Base-by-base conservation (phyloP, 2,888 invertebrate species). In the Digitonthophagus gazella region DNA sequence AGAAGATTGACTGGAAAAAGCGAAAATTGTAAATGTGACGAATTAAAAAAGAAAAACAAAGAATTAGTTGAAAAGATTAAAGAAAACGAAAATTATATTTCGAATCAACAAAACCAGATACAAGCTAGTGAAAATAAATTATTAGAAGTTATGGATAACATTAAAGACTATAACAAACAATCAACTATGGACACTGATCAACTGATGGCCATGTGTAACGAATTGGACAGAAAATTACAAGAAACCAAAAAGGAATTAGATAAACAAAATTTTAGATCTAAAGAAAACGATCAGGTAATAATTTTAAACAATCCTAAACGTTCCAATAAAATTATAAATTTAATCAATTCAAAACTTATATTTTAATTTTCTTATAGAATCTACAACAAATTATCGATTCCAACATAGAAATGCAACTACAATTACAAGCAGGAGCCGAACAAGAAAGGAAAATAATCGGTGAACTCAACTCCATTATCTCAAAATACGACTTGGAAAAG, bases 1-100 rank as follows among this genome's bases (percentile, higher is more conserved):
- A n/a, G 57, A 57, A 57, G 57, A 14, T 15, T 16, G 57, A 5
- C 5, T 57, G n/a, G 69, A 69, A 14, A 16, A 57, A 11, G 44
- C 16, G 16, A 14, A 57, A n/a, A 57, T 15, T 5, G 57, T 57
- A 15, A 57, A 16, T 57, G 8, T 15, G 16, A n/a, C 15, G 16
- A 15, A 57, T 57, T 16, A 57, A 57, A 15, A 4, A 5, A n/a
- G 0, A 67, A 71, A 28, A 74, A 72, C 65, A 15, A 20, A n/a
- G 57, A 68, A 16, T 18, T 72, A 20, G 15, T 67, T 22, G 18
- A 65, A 2, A 64, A 70, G 65, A 14, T 73, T 5, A 64, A 70
- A 19, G 14, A 65, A 8, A 68, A 68, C 55, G 66, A 71, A 18
- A 61, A 68, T 6, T 65, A 71, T 57, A 72, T 72, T 61, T 57